Conservation (phyloP, 2,888 invertebrate genomes). For the Tipula helvola region DNA sequence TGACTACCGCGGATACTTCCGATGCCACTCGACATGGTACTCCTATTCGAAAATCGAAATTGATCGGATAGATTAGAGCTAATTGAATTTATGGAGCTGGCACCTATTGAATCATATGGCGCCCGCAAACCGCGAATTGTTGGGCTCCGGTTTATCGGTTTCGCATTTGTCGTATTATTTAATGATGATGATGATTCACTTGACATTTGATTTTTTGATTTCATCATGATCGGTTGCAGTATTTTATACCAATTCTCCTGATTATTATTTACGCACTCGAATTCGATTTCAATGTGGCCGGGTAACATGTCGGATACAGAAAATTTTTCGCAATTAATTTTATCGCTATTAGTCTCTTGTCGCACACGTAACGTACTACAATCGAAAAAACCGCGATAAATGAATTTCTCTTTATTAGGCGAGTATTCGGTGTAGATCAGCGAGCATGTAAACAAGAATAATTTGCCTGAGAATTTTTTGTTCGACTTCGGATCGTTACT, state of each 20-base stretch:
- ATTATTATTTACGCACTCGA: neutral
- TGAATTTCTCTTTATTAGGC: neutral
- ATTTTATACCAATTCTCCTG: neutral
- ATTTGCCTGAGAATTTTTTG: neutral
- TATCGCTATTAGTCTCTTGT: neutral
- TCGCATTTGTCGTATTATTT: neutral
- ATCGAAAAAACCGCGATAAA: neutral
- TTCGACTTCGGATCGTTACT: neutral
- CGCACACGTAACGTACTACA: neutral
- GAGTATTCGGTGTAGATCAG: neutral
- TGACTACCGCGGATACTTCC: neutral
- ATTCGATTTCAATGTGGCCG: neutral
- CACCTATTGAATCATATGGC: neutral
- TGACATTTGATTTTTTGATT: neutral
- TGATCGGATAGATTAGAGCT: neutral
- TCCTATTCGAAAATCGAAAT: neutral
- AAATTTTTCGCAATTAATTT: neutral
- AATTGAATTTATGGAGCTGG: neutral
- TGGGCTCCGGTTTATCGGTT: too few species aligned
- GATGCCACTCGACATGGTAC: neutral
- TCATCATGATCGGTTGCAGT: neutral
- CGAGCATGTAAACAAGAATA: neutral
- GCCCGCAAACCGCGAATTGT: neutral
- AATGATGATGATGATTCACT: neutral
- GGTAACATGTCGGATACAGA: neutral